Base-by-base conservation (phyloP, 2,113 vertebrate genomes). In the Prinia subflava region DNA sequence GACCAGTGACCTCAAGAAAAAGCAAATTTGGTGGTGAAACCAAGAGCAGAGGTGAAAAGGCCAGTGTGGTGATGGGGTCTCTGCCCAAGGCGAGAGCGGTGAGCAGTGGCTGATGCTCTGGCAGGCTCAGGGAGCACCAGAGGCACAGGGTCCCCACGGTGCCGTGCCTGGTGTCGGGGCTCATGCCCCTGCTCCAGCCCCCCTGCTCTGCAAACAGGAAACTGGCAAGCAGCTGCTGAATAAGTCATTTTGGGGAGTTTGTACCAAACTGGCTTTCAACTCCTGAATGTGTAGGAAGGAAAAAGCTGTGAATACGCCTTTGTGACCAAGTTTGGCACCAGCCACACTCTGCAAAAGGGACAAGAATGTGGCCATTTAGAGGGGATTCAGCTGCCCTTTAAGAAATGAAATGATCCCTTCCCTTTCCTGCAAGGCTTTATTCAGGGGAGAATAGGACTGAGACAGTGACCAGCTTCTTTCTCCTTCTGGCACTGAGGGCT, bases 331-430 rank as follows among this genome's bases (percentile, higher is more conserved):
- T 96, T 79, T 97, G 96, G 97, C 96, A 97, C 87, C 78, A 60
- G 86, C 63, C 15, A 0, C 60, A 8, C 92, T 95, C 94, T 80
- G 89, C 24, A 22, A 92, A 94, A 62, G 53, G 95, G 95, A 95
- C 93, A 97, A 97, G 96, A 97, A 97, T 97, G 96, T 96, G 89
- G 92, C 92, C 96, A 96, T 97, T 97, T 97, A 97, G 90, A 95
- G 94, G 79, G 92, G 94, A 96, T 65, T 90, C 95, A 95, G 94
- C 95, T 97, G 96, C 95, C 96, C 96, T 96, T 97, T 95, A 96
- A 95, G 92, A 94, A 94, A 91, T 95, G 28, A 83, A 97, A 96
- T 35, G 87, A 92, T 96, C 87, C 82, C 73, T 96, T 95, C 95
- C 95, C 90, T 96, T 95, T 95, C 93, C 95, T 95, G 83, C 83